Conservation (phyloP, 2,797 vertebrate species). For the Rhinella marina region DNA sequence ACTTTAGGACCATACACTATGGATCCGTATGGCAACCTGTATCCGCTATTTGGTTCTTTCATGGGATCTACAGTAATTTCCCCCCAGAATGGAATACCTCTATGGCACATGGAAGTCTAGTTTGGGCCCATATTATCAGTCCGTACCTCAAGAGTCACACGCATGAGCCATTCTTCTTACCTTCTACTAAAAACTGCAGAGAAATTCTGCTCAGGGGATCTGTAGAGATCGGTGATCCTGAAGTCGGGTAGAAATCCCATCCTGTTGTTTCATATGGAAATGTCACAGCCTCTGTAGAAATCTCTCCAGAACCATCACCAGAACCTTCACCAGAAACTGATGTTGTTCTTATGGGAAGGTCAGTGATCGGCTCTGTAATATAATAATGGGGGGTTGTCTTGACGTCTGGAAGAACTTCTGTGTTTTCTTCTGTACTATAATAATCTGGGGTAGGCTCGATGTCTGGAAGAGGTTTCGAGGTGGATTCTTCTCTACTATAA, state of each 20-base stretch:
- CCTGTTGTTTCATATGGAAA: neutral
- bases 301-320: neutral
- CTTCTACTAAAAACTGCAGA: constrained; percentile 51
- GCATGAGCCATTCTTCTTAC: constrained; percentile 26
- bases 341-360: neutral
- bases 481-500: neutral
- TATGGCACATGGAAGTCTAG: neutral
- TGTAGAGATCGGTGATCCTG: neutral
- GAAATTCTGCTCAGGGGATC: constrained; percentile 27
- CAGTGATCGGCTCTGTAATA: neutral
- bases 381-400: neutral
- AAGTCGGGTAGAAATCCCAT: neutral
- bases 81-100: neutral
- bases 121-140: neutral
- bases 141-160: no score
- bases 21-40: no score
- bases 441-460: neutral
- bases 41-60: neutral
- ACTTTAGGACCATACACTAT: no score
- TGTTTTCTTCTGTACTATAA: neutral
- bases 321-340: neutral
- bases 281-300: neutral
- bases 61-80: neutral
- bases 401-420: neutral
- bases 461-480: neutral